phyloP scores from a whole-genome alignment of 2,113 vertebrate genomes.

The Tonatia bakeri region DNA sequence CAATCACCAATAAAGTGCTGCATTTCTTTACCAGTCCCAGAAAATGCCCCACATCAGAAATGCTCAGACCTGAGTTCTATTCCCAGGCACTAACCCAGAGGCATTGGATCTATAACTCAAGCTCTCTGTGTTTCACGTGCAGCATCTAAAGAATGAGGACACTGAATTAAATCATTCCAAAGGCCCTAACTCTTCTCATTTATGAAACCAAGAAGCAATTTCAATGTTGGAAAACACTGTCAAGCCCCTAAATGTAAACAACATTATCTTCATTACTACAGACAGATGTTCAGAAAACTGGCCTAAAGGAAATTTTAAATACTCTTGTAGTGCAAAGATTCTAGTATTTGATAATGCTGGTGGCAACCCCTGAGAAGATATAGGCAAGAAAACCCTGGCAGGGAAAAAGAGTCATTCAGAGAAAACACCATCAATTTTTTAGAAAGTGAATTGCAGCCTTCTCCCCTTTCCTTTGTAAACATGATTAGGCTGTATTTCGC shows the following conservation, averaged over 20 bases:
- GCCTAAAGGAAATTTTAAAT: background rate
- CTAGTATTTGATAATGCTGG: background rate
- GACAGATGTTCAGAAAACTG: background rate
- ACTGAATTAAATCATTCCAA: background rate
- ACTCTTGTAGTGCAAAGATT: background rate
- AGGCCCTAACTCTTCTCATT: background rate
- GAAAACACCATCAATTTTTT: conserved; percentile 51
- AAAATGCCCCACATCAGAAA: background rate
- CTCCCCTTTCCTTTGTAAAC: conserved; percentile 42
- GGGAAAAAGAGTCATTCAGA: background rate
- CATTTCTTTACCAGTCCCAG: background rate
- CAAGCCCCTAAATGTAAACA: background rate
- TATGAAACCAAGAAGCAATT: background rate
- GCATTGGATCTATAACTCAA: background rate
- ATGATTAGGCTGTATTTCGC: conserved; percentile 27
- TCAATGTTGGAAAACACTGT: background rate
- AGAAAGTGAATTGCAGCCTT: conserved; percentile 41
- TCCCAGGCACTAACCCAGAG: background rate
- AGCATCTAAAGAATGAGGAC: background rate
- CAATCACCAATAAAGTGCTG: background rate
- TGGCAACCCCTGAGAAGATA: background rate
- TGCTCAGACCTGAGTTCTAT: background rate
- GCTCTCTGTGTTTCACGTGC: background rate
- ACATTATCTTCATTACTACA: background rate
- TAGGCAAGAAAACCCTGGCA: conserved; percentile 18